Base-by-base conservation (phyloP, 1,140 invertebrate species). In the Calephelis nemesis region DNA sequence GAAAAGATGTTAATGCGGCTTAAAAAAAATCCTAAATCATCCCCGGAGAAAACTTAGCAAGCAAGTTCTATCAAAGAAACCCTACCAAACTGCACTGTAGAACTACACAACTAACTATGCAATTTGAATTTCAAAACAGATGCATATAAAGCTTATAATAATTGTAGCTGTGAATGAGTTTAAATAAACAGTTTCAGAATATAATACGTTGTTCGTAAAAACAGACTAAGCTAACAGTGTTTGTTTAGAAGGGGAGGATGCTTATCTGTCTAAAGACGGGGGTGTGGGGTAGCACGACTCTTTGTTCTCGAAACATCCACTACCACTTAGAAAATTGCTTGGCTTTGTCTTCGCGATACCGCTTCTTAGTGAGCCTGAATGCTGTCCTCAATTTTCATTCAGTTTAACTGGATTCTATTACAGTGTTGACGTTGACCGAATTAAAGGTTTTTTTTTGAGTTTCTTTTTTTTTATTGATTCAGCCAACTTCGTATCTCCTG, bases 241-340 rank as follows among this genome's bases (percentile, higher is more conserved):
- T 85, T 80, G 76, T 12, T 58, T 70, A 83, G 74, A 72, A 65
- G 72, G 84, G 76, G 77, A 81, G 77, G 71, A 76, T 74, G 75
- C 79, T 87, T 88, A 86, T 87, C 81, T 80, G 73, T 54, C 39
- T 54, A 15, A 66, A 13, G 49, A n/a, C 60, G 65, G 70, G 47
- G 54, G 62, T 68, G 65, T 65, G 30, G 70, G 71, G 62, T 39
- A 52, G 71, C 64, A 68, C 70, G 64, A 65, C 71, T 76, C 78
- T 83, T 85, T 82, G 79, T 83, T 79, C 80, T 66, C 73, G 74
- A 74, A 69, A 73, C 79, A 79, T 83, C 77, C 80, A 77, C 78
- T 70, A 83, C 86, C 85, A 87, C 85, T 89, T 89, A 87, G 82
- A 84, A 84, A 79, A 87, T 89, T 89, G 84, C 79, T 75, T 71